These are phyloP conservation scores for Passer montanus DNA, from an alignment of 2,113 vertebrate species.

Conservation along the genomic window DNA sequence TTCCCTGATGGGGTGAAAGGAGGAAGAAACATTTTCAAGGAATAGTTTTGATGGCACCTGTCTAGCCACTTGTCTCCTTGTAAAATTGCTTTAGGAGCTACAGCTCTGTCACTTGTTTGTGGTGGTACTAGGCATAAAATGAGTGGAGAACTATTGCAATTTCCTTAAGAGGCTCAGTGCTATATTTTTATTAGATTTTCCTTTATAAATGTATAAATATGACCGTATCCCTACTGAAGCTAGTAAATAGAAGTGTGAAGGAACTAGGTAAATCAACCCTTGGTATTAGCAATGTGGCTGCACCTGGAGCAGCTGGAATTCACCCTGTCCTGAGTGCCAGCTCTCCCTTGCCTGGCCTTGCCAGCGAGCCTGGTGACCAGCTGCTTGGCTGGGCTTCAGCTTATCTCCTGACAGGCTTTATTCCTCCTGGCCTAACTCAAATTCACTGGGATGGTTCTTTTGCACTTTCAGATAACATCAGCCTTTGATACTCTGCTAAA, in stretches of 20 bases:
- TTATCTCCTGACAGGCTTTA: not conserved
- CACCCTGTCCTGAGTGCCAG: not conserved
- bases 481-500: not conserved
- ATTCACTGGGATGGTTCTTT: not conserved
- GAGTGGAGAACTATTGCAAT: not conserved
- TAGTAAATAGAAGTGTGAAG: not conserved
- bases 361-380: accelerated
- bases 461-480: not conserved
- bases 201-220: not conserved
- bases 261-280: not conserved
- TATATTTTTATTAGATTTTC: not conserved
- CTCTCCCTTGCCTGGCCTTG: no score
- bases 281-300: not conserved
- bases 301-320: accelerated
- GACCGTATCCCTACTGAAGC: not conserved
- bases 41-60: not conserved
- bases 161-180: not conserved
- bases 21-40: not conserved
- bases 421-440: not conserved
- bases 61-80: not conserved
- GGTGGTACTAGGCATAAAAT: not conserved
- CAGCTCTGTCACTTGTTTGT: not conserved
- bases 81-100: not conserved
- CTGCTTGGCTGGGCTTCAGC: not conserved
- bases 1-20: not conserved